Conservation (phyloP, 2,797 vertebrate genomes). For the Poecilia picta region DNA sequence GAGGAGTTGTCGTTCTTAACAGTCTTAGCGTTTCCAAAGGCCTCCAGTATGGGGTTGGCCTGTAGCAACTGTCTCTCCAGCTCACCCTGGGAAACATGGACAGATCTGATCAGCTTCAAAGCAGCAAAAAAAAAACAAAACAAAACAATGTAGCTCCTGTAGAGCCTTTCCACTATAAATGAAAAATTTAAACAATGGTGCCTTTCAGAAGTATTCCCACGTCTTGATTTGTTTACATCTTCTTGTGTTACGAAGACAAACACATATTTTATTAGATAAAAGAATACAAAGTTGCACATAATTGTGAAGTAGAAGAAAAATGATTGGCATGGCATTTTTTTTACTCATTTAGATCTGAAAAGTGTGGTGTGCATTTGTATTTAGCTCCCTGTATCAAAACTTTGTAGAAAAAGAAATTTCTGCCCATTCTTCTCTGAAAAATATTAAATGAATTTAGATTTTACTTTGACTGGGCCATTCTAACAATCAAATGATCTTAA, state of each 20-base stretch:
- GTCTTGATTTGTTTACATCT: neutral
- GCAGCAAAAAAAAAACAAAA: neutral
- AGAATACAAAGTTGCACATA: neutral
- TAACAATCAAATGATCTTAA: neutral
- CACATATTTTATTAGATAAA: neutral
- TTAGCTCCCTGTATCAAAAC: neutral
- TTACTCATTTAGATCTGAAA: neutral
- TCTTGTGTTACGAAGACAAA: neutral
- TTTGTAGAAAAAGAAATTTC: neutral
- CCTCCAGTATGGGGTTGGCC: slow-evolving; percentile 91
- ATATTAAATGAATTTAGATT: neutral
- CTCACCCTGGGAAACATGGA: slow-evolving; percentile 83
- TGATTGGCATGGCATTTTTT: neutral
- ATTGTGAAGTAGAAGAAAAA: neutral
- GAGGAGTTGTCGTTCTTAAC: slow-evolving; percentile 94
- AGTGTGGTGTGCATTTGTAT: neutral
- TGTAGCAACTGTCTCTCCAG: slow-evolving; percentile 91
- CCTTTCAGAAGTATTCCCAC: neutral
- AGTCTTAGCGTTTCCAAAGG: slow-evolving; percentile 91
- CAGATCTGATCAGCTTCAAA: slow-evolving; percentile 36
- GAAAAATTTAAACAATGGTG: neutral
- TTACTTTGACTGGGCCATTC: neutral
- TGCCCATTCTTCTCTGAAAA: neutral
- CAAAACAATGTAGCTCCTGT: slow-evolving; percentile 11
- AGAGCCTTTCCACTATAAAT: slow-evolving; percentile 18